These are phyloP conservation scores for Fragum whitleyi DNA, from an alignment of 2,888 invertebrate genomes.

Conservation along the genomic window DNA sequence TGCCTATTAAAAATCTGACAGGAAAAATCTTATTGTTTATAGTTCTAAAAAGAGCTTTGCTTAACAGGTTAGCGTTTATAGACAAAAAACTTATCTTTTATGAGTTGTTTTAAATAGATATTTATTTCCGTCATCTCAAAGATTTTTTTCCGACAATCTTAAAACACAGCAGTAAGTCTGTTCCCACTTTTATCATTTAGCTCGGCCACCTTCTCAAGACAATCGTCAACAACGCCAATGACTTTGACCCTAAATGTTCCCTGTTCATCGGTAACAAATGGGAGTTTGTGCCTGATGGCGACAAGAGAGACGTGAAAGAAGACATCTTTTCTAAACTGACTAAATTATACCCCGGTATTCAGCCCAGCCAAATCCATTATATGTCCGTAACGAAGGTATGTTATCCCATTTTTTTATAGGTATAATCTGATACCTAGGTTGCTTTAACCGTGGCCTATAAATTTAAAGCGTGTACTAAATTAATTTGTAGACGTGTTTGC, in stretches of 20 bases:
- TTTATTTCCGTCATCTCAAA: conserved; percentile 30
- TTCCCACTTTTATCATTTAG: conserved; percentile 63
- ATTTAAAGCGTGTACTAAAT: too few relatives aligned
- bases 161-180: too few relatives aligned
- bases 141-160: too few relatives aligned
- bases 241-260: conserved; percentile 76
- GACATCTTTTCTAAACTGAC: conserved; percentile 68
- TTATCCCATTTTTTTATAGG: too few relatives aligned
- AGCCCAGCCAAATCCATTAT: conserved; percentile 65
- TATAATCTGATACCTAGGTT: too few relatives aligned
- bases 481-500: too few relatives aligned
- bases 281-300: conserved; percentile 74
- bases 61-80: too few relatives aligned
- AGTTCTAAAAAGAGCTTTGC: too few relatives aligned
- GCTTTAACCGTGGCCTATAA: too few relatives aligned
- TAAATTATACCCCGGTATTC: conserved; percentile 67
- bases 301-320: conserved; percentile 62
- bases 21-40: too few relatives aligned
- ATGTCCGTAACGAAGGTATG: conserved; percentile 72
- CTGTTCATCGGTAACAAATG: conserved; percentile 82
- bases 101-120: neutral
- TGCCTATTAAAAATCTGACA: too few relatives aligned
- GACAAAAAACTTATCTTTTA: too few relatives aligned
- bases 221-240: conserved; percentile 66
- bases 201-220: conserved; percentile 71